These are phyloP conservation scores for Baryphthengus martii DNA, from an alignment of 2,113 vertebrate genomes.

Conservation along the genomic window DNA sequence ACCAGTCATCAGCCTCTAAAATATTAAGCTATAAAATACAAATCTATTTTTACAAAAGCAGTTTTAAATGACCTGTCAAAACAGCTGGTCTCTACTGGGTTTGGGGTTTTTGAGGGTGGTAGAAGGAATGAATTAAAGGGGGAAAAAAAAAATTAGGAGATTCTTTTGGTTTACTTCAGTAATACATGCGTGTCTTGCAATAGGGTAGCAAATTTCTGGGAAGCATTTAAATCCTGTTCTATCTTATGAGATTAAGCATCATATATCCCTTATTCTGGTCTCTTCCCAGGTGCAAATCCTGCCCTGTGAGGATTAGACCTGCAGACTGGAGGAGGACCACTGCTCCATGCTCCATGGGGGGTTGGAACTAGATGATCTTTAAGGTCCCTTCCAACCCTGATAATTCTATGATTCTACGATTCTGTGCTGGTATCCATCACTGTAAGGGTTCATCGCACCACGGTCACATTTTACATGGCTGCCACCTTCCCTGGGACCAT, in stretches of 20 bases:
- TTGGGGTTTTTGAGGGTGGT: not conserved
- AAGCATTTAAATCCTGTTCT: not conserved
- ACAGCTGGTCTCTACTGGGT: not conserved
- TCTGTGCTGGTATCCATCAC: not conserved
- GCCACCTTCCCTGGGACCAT: rapidly evolving
- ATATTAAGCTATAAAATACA: slow-evolving; percentile 50
- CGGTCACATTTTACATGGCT: not conserved
- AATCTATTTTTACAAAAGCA: slow-evolving; percentile 9
- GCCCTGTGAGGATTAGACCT: not conserved
- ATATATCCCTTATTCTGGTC: not conserved
- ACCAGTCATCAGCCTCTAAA: slow-evolving; percentile 41
- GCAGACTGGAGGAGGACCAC: not conserved
- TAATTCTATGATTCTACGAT: too few relatives aligned
- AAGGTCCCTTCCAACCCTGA: too few relatives aligned
- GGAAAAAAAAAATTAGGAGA: not conserved
- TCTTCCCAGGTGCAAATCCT: not conserved
- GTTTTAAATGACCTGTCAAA: slow-evolving; percentile 35
- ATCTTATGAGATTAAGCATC: not conserved
- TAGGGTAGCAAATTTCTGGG: not conserved
- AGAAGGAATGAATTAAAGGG: not conserved
- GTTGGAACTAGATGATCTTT: too few relatives aligned
- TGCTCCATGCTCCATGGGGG: too few relatives aligned
- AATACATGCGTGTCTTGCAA: not conserved
- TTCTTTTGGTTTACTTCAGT: not conserved
- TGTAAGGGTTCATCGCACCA: rapidly evolving